phyloP scores from a whole-genome alignment of 2,888 invertebrate species.

The Meloe dianella region DNA sequence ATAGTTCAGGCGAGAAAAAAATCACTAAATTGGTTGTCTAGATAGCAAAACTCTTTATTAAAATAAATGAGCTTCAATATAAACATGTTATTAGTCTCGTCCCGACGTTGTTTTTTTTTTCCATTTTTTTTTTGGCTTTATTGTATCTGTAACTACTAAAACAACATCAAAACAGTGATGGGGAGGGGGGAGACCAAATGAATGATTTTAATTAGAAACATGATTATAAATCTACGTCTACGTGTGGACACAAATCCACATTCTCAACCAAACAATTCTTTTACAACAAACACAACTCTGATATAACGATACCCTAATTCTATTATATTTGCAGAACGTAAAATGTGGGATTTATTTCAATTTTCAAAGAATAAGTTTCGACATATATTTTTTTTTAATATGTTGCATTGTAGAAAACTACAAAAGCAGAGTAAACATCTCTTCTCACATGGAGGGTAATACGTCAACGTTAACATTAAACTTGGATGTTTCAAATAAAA shows the following conservation, averaged over 20 bases:
- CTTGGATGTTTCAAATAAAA: neutral
- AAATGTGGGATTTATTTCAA: neutral
- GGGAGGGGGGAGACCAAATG: too few species aligned
- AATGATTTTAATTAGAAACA: too few species aligned
- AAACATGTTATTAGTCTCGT: neutral
- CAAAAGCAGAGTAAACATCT: neutral
- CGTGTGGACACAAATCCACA: too few species aligned
- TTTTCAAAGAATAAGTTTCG: neutral
- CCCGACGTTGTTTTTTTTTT: neutral
- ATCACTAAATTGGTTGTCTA: neutral
- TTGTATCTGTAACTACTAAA: too few species aligned
- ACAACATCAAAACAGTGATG: too few species aligned
- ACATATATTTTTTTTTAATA: neutral
- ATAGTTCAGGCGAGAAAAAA: neutral
- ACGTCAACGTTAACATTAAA: constrained; percentile 6
- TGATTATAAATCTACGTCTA: too few species aligned
- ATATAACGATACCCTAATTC: too few species aligned
- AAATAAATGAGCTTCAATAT: constrained; percentile 3
- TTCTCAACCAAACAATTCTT: too few species aligned
- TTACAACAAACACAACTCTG: too few species aligned
- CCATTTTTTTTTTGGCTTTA: neutral
- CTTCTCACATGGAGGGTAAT: neutral
- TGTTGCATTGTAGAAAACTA: neutral
- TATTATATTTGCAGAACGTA: neutral
- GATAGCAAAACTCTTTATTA: constrained; percentile 1